phyloP scores from a whole-genome alignment of 2,113 vertebrate species.

The Erythrolamprus reginae region DNA sequence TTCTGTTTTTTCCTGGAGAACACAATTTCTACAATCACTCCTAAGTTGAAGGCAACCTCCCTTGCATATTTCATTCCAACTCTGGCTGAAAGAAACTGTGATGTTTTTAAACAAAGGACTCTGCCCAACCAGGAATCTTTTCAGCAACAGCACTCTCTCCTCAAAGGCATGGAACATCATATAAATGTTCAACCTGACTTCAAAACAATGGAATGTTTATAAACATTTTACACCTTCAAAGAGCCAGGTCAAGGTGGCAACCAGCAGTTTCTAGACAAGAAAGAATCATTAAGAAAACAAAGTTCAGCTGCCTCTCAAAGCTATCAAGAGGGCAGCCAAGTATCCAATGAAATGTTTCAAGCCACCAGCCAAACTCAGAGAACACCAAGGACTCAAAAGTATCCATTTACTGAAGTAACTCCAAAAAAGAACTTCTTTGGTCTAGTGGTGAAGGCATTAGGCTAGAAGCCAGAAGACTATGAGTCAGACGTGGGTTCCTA shows the following conservation, averaged over 20 bases:
- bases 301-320: background rate
- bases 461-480: background rate
- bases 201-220: background rate
- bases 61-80: background rate
- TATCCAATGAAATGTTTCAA: background rate
- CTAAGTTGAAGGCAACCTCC: background rate
- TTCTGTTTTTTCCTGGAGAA: background rate
- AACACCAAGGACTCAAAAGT: background rate
- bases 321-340: background rate
- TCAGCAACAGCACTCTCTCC: background rate
- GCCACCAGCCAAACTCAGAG: background rate
- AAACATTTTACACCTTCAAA: background rate
- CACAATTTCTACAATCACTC: background rate
- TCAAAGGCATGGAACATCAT: background rate
- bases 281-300: background rate
- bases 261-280: background rate
- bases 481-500: background rate
- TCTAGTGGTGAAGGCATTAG: background rate
- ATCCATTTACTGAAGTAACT: background rate
- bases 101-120: background rate
- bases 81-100: background rate
- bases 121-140: background rate
- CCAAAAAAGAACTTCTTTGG: background rate
- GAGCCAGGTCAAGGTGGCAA: background rate
- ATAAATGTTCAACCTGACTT: background rate